These are phyloP conservation scores for Drosophila falleni DNA, from an alignment of 2,888 invertebrate species.

Conservation along the genomic window DNA sequence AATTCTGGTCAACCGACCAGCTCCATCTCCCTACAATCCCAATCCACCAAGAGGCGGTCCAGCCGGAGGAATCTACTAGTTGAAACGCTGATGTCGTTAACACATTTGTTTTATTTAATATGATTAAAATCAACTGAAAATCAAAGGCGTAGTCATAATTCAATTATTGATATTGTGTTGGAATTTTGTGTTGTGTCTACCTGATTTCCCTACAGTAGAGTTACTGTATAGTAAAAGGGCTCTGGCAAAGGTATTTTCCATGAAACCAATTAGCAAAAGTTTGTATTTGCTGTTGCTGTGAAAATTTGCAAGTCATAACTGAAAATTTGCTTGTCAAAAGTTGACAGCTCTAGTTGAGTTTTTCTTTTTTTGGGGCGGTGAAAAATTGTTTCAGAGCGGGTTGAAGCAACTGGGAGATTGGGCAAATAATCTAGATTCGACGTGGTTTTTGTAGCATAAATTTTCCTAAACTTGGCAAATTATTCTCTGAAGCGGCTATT, in stretches of 20 bases:
- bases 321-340: constrained; percentile 38
- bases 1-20: constrained; percentile 48
- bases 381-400: background rate
- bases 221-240: too few relatives aligned
- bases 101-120: constrained; percentile 65
- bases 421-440: background rate
- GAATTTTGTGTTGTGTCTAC: constrained; percentile 8
- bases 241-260: constrained; percentile 1
- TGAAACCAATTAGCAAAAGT: constrained; percentile 43
- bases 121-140: constrained; percentile 62
- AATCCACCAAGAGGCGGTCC: constrained; percentile 34
- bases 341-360: constrained; percentile 16
- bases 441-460: background rate
- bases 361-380: background rate
- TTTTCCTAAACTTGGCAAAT: background rate
- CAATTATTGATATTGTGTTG: constrained; percentile 40
- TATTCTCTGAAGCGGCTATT: background rate
- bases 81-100: constrained; percentile 52
- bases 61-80: constrained; percentile 1
- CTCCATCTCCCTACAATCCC: constrained; percentile 68
- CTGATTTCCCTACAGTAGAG: background rate
- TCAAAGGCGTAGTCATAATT: constrained; percentile 49
- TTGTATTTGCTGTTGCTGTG: constrained; percentile 27
- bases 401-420: background rate
- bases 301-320: constrained; percentile 58